A percentile compares a stretch with the other conserved stretches of the same genome.
Conservation (phyloP, 1,140 invertebrate genomes). For the Danaus melanippus region DNA sequence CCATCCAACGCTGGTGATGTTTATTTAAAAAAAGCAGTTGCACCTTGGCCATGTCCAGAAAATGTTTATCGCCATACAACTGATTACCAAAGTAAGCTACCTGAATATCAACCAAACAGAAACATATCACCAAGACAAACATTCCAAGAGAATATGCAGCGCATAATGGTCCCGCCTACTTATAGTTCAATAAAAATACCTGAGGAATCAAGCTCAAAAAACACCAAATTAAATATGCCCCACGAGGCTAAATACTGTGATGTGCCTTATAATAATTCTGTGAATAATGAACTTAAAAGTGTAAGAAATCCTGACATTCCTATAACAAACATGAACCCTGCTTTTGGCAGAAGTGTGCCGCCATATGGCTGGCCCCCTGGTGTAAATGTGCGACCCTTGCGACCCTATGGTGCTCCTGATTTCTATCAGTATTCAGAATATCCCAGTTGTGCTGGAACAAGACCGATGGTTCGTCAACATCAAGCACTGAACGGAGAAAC, state of each 20-base stretch:
- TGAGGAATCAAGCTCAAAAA: slow-evolving; percentile 51
- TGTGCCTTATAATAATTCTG: slow-evolving; percentile 62
- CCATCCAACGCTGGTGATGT: slow-evolving; percentile 38
- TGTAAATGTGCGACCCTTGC: slow-evolving; percentile 39
- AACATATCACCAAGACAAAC: slow-evolving; percentile 71
- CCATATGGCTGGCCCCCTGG: slow-evolving; percentile 43
- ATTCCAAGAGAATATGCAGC: slow-evolving; percentile 70
- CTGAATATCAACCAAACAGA: slow-evolving; percentile 49
- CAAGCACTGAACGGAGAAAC: slow-evolving; percentile 38
- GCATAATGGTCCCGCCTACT: slow-evolving; percentile 60
- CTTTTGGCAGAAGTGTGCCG: slow-evolving; percentile 28
- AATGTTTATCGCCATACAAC: slow-evolving; percentile 41
- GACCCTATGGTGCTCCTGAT: slow-evolving; percentile 47
- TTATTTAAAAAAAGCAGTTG: slow-evolving; percentile 47
- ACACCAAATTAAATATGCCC: slow-evolving; percentile 43
- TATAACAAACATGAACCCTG: slow-evolving; percentile 42
- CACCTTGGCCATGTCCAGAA: slow-evolving; percentile 46
- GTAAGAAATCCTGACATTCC: slow-evolving; percentile 43
- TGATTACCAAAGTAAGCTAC: slow-evolving; percentile 47
- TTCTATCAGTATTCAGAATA: slow-evolving; percentile 56
- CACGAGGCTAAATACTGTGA: slow-evolving; percentile 60
- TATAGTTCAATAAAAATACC: slow-evolving; percentile 45
- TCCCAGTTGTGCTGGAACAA: slow-evolving; percentile 38
- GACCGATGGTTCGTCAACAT: slow-evolving; percentile 40
- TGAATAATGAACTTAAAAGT: slow-evolving; percentile 52